These are phyloP conservation scores for Drosophila kambysellisi DNA, from an alignment of 2,888 invertebrate species.

Conservation along the genomic window DNA sequence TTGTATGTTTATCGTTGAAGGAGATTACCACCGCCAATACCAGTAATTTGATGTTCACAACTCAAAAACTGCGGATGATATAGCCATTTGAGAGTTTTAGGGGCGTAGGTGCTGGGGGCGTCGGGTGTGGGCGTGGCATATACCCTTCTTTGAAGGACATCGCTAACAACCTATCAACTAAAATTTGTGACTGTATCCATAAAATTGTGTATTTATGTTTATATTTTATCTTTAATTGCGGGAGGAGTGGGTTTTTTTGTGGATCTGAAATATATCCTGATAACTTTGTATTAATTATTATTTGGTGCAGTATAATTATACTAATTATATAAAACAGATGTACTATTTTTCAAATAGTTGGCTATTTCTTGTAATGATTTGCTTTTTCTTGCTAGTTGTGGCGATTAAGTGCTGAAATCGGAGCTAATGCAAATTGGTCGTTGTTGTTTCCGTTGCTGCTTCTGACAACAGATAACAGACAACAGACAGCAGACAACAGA, in stretches of 20 bases:
- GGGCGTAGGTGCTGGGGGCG: too few species aligned
- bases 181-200: too few species aligned
- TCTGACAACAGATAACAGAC: slow-evolving; percentile 40
- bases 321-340: background rate
- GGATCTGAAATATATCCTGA: background rate
- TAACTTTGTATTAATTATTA: background rate
- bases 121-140: too few species aligned
- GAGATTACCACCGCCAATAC: too few species aligned
- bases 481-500: slow-evolving; percentile 23
- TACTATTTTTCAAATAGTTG: background rate
- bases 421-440: slow-evolving; percentile 30
- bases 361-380: background rate
- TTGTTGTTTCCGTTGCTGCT: slow-evolving; percentile 20
- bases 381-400: background rate
- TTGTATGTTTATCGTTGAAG: too few species aligned
- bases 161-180: too few species aligned
- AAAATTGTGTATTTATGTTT: background rate
- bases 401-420: slow-evolving; percentile 32
- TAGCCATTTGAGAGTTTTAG: too few species aligned
- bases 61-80: too few species aligned
- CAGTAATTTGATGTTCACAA: too few species aligned
- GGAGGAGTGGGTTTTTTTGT: background rate
- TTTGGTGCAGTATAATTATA: background rate
- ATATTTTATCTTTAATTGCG: background rate
- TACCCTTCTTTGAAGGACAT: too few species aligned